Evolutionary conservation across 2,797 vertebrate species (phyloP).

Genomic region (Gambusia yucatana): DNA sequence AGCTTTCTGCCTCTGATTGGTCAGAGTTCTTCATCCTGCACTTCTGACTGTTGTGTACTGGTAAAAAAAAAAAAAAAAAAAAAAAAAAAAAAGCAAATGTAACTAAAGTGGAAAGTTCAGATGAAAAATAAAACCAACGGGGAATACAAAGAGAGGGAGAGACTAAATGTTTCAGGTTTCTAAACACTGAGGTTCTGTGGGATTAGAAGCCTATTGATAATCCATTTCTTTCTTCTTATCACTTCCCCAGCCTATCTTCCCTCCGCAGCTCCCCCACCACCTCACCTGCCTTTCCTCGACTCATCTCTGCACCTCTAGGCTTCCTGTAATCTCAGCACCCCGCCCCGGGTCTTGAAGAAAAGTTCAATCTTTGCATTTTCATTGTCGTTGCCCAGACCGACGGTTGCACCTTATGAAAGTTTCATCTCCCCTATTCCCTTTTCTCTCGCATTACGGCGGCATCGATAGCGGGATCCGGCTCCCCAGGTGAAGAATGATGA

Average conservation of each 20-base stretch:
- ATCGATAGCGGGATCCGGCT: conserved; percentile 55
- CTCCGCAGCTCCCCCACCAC: conserved; percentile 19
- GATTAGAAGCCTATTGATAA: conserved; percentile 47
- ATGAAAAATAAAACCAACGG: conserved; percentile 36
- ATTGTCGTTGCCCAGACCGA: conserved; percentile 63
- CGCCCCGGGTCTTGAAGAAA: conserved; percentile 59
- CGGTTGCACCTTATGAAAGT: conserved; percentile 69
- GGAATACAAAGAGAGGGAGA: conserved; percentile 32
- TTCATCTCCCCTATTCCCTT: conserved; percentile 57
- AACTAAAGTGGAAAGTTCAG: conserved; percentile 41
- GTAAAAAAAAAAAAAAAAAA: not conserved
- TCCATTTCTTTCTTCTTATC: conserved; percentile 29
- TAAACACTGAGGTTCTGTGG: conserved; percentile 16
- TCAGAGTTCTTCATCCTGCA: conserved; percentile 32
- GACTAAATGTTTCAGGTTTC: conserved; percentile 38
- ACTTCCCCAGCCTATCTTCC: conserved; percentile 47
- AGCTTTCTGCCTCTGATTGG: conserved; percentile 40
- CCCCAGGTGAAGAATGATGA: conserved; percentile 76
- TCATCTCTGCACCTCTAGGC: conserved; percentile 37
- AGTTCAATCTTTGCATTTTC: conserved; percentile 79
- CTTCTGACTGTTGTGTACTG: conserved; percentile 19
- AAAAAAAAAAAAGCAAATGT: conserved; percentile 17
- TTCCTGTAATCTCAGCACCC: conserved; percentile 59
- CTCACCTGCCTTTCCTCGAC: conserved; percentile 12
- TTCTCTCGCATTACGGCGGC: conserved; percentile 48